A percentile compares a stretch with the other conserved stretches of the same genome.
Conservation (phyloP, 2,888 invertebrate genomes). For the Scaptomyza cyrtandrae region DNA sequence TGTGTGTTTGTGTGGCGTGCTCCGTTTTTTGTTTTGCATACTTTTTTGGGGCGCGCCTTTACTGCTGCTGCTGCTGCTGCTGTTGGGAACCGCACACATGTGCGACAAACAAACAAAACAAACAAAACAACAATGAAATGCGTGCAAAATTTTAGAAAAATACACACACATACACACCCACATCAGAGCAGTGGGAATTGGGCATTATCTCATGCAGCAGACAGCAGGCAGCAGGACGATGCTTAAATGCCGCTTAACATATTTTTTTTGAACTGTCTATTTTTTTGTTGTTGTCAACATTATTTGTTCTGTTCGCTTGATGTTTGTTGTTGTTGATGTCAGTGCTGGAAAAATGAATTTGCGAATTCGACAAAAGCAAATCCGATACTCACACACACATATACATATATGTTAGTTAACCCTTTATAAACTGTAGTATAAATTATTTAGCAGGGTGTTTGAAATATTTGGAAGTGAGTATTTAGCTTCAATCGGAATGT, state of each 20-base stretch:
- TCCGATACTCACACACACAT: too few relatives aligned
- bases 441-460: too few relatives aligned
- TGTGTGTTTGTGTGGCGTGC: slow-evolving; percentile 60
- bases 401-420: too few relatives aligned
- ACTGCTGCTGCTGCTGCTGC: slow-evolving; percentile 12
- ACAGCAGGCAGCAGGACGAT: slow-evolving; percentile 29
- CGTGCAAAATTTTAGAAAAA: slow-evolving; percentile 80
- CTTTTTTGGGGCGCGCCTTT: slow-evolving; percentile 60
- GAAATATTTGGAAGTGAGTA: too few relatives aligned
- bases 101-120: slow-evolving; percentile 70
- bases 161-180: slow-evolving; percentile 61
- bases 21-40: slow-evolving; percentile 67
- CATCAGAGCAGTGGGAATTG: not conserved
- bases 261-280: slow-evolving; percentile 34
- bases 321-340: slow-evolving; percentile 34
- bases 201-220: slow-evolving; percentile 72
- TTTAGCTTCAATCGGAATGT: too few relatives aligned
- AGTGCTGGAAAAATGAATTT: slow-evolving; percentile 49
- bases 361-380: slow-evolving; percentile 27
- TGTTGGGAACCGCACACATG: slow-evolving; percentile 74
- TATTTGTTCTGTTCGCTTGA: slow-evolving; percentile 60
- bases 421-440: too few relatives aligned
- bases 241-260: slow-evolving; percentile 79
- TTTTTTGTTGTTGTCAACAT: slow-evolving; percentile 40
- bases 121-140: slow-evolving; percentile 67